Evolutionary conservation across 2,888 invertebrate genomes (phyloP), one percentile per base, ranked within the genome.

Genomic region (Apodemia mormo): DNA sequence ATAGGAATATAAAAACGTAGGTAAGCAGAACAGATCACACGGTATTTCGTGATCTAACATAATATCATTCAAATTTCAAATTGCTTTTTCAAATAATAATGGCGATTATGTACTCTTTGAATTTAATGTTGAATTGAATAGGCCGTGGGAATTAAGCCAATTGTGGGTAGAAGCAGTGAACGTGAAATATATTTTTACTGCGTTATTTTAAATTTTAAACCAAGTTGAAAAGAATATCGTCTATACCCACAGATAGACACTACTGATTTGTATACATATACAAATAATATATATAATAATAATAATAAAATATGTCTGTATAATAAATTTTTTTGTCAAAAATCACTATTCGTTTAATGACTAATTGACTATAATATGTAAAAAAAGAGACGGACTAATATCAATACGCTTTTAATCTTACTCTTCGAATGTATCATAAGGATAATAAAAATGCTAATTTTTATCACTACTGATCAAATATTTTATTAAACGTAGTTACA

Each of bases 121-220:
- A 52, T 52, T 52, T 52, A 49, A 49, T 49, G 52, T 14, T 52
- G n/a, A 52, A 52, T 52, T 52, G 52, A 52, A 52, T 52, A 22
- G 52, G 14, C n/a, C 52, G 52, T 52, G 52, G 52, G 52, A 52
- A 52, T 22, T 8, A 4, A 52, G 52, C 52, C 52, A 7, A 22
- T 8, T 52, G 52, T 22, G 14, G 7, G 52, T 52, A n/a, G 52
- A 8, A 52, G 2, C 52, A n/a, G n/a, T 22, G 7, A 52, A 22
- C n/a, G 2, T 7, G 8, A 52, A 22, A 22, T 52, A 52, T 8
- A 52, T n/a, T 52, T 22, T 52, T 52, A 7, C 52, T 22, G 52
- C n/a, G 2, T 22, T 52, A 52, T 52, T 52, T 52, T 52, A 52
- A 14, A 52, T 14, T 8, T 22, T 52, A n/a, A 52, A n/a, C n/a